Conservation (phyloP, 2,888 invertebrate genomes). For the Buathra laborator region DNA sequence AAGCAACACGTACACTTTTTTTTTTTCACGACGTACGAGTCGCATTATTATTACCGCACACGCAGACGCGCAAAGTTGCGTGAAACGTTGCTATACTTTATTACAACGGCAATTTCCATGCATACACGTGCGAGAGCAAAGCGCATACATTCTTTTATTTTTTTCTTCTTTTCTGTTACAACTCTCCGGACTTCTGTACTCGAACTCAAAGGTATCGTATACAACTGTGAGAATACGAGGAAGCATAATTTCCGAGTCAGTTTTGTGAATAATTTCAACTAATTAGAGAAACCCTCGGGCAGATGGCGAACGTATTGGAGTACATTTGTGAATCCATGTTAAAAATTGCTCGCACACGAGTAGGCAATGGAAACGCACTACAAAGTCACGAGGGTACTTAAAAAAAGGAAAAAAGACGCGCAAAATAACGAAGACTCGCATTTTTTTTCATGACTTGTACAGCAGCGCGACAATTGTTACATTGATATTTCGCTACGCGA, state of each 20-base stretch:
- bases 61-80: conserved; percentile 10
- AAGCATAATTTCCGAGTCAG: conserved; percentile 45
- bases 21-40: conserved; percentile 52
- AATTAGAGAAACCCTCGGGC: conserved; percentile 55
- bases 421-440: not conserved
- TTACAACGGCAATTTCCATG: conserved; percentile 69
- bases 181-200: not conserved
- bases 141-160: conserved; percentile 25
- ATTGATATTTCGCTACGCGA: not conserved
- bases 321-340: not conserved
- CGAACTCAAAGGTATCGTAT: not conserved
- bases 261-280: conserved; percentile 53
- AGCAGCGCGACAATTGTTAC: not conserved
- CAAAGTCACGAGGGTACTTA: not conserved
- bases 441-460: not conserved
- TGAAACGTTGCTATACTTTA: conserved; percentile 65
- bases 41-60: conserved; percentile 30
- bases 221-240: conserved; percentile 24
- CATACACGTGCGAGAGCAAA: conserved; percentile 52
- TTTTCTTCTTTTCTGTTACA: not conserved
- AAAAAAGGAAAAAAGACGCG: not conserved
- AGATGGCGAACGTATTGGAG: conserved; percentile 30
- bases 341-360: not conserved
- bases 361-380: conserved; percentile 3
- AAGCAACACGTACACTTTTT: conserved; percentile 31